These are phyloP conservation scores for Ciconia stormi DNA, from an alignment of 2,113 vertebrate genomes.

Conservation along the genomic window DNA sequence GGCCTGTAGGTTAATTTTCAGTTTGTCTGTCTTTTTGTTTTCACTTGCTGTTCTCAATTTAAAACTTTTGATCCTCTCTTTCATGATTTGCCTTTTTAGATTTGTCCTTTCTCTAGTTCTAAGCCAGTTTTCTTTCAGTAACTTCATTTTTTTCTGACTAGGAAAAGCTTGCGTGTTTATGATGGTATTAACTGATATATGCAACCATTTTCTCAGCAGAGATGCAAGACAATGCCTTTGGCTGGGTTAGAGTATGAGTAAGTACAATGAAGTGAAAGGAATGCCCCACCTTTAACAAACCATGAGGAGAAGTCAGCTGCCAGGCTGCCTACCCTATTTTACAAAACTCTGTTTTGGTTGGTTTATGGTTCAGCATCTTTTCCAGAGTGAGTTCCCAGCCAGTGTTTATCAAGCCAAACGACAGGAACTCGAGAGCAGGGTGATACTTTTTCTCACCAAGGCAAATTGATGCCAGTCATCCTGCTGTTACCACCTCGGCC, in stretches of 20 bases:
- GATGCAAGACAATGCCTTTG: background rate
- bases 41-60: background rate
- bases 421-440: background rate
- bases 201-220: background rate
- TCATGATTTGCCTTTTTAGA: background rate
- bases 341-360: background rate
- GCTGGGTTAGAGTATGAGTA: background rate
- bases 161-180: background rate
- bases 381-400: background rate
- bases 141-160: background rate
- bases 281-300: background rate
- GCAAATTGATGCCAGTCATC: background rate
- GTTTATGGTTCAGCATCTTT: background rate
- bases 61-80: background rate
- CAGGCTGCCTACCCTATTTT: background rate
- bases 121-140: background rate
- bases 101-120: background rate
- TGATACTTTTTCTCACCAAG: background rate
- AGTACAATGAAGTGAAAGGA: background rate
- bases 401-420: background rate
- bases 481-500: background rate
- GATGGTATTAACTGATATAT: background rate
- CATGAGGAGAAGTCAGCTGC: background rate
- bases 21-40: background rate
- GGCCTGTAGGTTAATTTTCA: background rate